Conservation (phyloP, 64 coral and sea anemone genomes). For the Astreopora myriophthalma region DNA sequence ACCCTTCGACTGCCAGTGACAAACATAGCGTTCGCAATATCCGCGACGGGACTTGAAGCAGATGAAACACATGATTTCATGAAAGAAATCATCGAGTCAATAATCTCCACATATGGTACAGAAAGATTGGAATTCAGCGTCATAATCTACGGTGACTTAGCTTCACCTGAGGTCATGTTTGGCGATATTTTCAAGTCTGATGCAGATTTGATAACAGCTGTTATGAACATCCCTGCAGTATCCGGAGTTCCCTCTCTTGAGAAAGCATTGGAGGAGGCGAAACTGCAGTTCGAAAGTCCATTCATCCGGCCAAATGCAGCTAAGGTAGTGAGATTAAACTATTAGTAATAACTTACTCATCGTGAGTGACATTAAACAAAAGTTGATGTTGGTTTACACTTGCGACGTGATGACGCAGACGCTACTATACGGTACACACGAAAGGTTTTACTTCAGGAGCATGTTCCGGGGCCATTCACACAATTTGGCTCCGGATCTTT, state of each 20-base stretch:
- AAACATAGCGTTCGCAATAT: conserved; percentile 73
- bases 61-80: conserved; percentile 45
- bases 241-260: conserved; percentile 56
- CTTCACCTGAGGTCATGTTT: conserved; percentile 56
- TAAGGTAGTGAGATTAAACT: conserved; percentile 44
- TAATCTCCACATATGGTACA: conserved; percentile 68
- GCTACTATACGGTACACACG: too few species aligned
- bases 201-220: conserved; percentile 38
- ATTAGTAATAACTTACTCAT: too few species aligned
- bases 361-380: too few species aligned
- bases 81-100: conserved; percentile 68
- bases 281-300: conserved; percentile 65
- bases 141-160: conserved; percentile 68
- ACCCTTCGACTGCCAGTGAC: conserved; percentile 52
- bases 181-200: conserved; percentile 54
- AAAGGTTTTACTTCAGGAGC: too few species aligned
- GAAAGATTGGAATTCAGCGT: conserved; percentile 64
- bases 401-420: too few species aligned
- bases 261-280: conserved; percentile 62
- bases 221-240: conserved; percentile 48
- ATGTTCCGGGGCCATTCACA: too few species aligned
- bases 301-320: conserved; percentile 46
- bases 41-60: conserved; percentile 69
- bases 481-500: too few species aligned
- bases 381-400: too few species aligned